Percentiles rank a stretch among this genome's conserved stretches.
Conservation (phyloP, 2,113 vertebrate species). For the Chloebia gouldiae region DNA sequence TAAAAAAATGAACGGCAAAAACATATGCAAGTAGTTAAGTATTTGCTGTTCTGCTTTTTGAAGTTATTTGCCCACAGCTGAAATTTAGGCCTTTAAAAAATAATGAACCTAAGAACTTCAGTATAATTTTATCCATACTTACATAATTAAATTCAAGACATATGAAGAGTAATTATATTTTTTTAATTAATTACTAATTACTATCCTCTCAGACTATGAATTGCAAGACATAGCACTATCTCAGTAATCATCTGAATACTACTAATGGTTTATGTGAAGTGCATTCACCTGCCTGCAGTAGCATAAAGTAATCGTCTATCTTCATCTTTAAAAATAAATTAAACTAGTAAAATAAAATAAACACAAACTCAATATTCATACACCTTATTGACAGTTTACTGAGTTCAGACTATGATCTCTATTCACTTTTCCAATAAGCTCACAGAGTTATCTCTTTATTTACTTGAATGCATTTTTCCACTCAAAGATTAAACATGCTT, state of each 20-base stretch:
- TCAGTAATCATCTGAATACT: background rate
- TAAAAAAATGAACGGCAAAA: background rate
- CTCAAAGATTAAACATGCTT: background rate
- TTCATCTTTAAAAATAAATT: background rate
- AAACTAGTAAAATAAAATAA: background rate
- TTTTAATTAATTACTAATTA: background rate
- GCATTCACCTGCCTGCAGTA: background rate
- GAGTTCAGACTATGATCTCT: background rate
- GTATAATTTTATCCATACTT: background rate
- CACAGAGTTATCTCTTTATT: background rate
- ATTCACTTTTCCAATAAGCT: background rate
- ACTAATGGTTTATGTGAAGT: background rate
- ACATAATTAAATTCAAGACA: background rate
- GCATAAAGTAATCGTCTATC: background rate
- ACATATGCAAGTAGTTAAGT: background rate
- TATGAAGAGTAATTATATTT: background rate
- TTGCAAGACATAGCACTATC: background rate
- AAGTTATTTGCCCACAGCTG: background rate
- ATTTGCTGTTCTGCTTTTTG: background rate
- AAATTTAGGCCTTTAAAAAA: background rate
- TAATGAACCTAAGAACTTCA: background rate
- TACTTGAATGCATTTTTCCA: background rate
- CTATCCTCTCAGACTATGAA: background rate
- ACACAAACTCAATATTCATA: background rate
- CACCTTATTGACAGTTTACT: background rate